Evolutionary conservation across 2,888 invertebrate genomes (phyloP), one percentile per base, ranked within the genome.

Genomic region (Aelia acuminata): DNA sequence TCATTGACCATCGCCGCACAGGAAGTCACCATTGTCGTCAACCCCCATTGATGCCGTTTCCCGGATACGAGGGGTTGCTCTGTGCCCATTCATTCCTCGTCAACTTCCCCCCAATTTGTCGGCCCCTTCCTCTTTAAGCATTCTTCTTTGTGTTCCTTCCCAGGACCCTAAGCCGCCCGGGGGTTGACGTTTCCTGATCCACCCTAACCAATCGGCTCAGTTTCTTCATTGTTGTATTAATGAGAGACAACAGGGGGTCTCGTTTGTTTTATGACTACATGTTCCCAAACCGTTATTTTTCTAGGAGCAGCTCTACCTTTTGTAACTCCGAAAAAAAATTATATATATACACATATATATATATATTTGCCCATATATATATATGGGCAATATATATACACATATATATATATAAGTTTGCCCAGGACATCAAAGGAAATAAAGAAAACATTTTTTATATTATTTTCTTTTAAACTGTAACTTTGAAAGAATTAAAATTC

Each of bases 21-120:
- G 63, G 63, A 70, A 70, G 63, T 70, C 31, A 31, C 31, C 63
- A 70, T 70, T 70, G 63, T 70, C 63, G 63, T 20, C 63, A 70
- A 31, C 63, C 63, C 20, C 63, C 63, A 70, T 70, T 70, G 31
- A 70, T 35, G 31, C 10, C 18, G 63, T 70, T 70, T 70, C 63
- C 63, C 63, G 63, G 63, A 70, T 70, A 70, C 63, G 63, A 70
- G n/a, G 63, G 31, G 35, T 35, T 22, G 31, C 63, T 35, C 63
- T 10, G 63, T 31, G 63, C 63, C 63, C 63, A 70, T 70, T 70
- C 63, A 70, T 31, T 70, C 4, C 35, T 31, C 63, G 63, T 31
- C 18, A 53, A n/a, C 53, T 53, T n/a, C n/a, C n/a, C 53, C n/a
- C 26, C 57, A 57, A 57, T 57, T 57, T 57, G 57, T 57, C 57